Evolutionary conservation across 2,797 vertebrate genomes (phyloP).

Genomic region (Nannoperca australis): DNA sequence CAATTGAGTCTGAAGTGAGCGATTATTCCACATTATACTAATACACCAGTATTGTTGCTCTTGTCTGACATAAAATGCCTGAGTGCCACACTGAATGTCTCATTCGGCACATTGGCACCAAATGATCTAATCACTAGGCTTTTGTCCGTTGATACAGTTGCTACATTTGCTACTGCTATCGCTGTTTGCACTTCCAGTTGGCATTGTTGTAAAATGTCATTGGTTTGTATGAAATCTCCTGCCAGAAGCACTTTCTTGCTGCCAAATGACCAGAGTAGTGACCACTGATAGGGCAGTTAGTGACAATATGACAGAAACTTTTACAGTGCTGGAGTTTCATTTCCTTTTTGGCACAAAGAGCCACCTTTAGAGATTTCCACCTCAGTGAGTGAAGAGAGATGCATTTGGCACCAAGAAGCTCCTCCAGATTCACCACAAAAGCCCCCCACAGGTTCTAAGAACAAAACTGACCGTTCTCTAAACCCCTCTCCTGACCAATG

Average conservation of each 20-base stretch:
- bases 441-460: not conserved
- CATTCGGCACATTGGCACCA: conserved; percentile 44
- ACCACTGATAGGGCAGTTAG: conserved; percentile 60
- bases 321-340: conserved; percentile 30
- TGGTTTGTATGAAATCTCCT: conserved; percentile 61
- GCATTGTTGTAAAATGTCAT: conserved; percentile 65
- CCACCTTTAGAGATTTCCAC: conserved; percentile 20
- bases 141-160: conserved; percentile 39
- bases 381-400: conserved; percentile 13
- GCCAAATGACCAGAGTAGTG: conserved; percentile 74
- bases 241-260: conserved; percentile 64
- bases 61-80: conserved; percentile 37
- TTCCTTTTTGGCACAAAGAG: conserved; percentile 16
- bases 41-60: conserved; percentile 40
- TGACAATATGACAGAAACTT: conserved; percentile 52
- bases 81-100: conserved; percentile 40
- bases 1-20: conserved; percentile 43
- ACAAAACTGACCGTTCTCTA: not conserved
- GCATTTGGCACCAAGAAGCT: not conserved
- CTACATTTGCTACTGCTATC: conserved; percentile 37
- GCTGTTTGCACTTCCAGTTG: conserved; percentile 68
- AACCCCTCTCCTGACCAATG: not conserved
- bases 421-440: conserved; percentile 9
- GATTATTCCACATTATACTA: conserved; percentile 46
- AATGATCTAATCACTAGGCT: conserved; percentile 51